These are phyloP conservation scores for Meloidogyne chitwoodi DNA, from an alignment of 1,140 invertebrate species.

Conservation along the genomic window DNA sequence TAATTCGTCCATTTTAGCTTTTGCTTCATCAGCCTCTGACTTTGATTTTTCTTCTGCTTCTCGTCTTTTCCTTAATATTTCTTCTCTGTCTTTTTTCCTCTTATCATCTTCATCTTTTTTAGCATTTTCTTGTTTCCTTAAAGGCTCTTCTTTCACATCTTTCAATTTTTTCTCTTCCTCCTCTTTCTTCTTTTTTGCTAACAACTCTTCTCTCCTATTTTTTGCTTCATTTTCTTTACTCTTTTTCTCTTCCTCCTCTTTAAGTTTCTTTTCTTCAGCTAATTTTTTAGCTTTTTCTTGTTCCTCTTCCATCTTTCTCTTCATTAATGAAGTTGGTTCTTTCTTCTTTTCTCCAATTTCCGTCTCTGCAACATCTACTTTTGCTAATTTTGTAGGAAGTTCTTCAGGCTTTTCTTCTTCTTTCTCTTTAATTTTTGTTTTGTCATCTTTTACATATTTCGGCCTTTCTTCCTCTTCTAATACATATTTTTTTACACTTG, in stretches of 20 bases:
- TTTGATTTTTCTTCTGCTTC: neutral
- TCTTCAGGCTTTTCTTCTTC: neutral
- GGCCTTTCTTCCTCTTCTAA: slow-evolving; percentile 2
- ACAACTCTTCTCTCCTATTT: neutral
- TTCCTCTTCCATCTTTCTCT: slow-evolving; percentile 1
- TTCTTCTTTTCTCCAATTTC: neutral
- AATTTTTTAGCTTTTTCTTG: neutral
- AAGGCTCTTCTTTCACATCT: neutral
- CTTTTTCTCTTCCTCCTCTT: slow-evolving; percentile 1
- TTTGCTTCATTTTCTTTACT: neutral
- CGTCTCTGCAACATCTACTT: neutral
- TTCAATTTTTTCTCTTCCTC: neutral
- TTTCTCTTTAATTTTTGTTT: neutral
- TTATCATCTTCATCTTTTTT: slow-evolving; percentile 1
- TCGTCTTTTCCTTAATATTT: neutral
- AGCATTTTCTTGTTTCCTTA: neutral
- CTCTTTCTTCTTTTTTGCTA: slow-evolving; percentile 5
- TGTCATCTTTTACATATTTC: neutral
- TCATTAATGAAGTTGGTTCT: neutral
- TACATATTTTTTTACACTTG: neutral
- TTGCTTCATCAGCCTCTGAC: neutral
- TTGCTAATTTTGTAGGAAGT: neutral
- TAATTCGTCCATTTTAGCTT: neutral
- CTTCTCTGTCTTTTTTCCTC: slow-evolving; percentile 6
- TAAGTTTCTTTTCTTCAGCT: neutral